Conservation (phyloP, 1,140 invertebrate genomes). For the Plodia interpunctella region DNA sequence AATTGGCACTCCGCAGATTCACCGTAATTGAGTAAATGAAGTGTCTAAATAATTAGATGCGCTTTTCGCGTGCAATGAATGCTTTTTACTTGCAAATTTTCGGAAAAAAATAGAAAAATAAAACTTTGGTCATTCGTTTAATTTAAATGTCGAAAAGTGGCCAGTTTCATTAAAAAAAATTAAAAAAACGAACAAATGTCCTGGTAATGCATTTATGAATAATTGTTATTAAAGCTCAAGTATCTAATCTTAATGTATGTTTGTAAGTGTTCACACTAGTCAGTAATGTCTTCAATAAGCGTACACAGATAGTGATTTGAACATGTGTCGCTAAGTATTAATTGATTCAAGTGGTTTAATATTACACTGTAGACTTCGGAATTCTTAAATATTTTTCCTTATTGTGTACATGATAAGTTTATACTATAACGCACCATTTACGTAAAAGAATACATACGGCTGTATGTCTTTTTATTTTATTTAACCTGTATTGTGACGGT, state of each 20-base stretch:
- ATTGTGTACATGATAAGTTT: too few species aligned
- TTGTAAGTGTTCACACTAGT: slow-evolving; percentile 1
- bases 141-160: neutral
- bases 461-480: too few species aligned
- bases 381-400: too few species aligned
- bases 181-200: too few species aligned
- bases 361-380: too few species aligned
- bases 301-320: neutral
- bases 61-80: neutral
- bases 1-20: slow-evolving; percentile 6
- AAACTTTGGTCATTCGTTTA: neutral
- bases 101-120: neutral
- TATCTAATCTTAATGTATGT: slow-evolving; percentile 1
- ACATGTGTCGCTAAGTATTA: neutral
- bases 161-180: too few species aligned
- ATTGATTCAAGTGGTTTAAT: neutral
- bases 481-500: too few species aligned
- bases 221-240: neutral
- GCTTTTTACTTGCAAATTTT: neutral
- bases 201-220: neutral
- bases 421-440: slow-evolving; percentile 5
- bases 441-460: too few species aligned
- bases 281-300: neutral
- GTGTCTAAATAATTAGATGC: slow-evolving; percentile 7
- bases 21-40: slow-evolving; percentile 5